These are phyloP conservation scores for Cephalopterus ornatus DNA, from an alignment of 2,113 vertebrate species.

Conservation along the genomic window DNA sequence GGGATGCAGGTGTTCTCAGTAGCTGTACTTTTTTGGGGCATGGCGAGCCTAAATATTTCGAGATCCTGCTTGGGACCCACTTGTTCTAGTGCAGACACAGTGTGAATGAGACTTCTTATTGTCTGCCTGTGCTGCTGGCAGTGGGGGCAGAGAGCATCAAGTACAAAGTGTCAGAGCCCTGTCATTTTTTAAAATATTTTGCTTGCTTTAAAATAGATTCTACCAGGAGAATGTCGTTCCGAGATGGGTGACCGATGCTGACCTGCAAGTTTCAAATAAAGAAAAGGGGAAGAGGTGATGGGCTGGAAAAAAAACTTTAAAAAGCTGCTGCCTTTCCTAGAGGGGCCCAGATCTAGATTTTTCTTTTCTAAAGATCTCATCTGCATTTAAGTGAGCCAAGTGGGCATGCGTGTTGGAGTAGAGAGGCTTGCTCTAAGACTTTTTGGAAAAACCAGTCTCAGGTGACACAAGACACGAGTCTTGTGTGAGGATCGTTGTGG, in stretches of 20 bases:
- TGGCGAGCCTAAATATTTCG: not conserved
- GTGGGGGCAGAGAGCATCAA: not conserved
- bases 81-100: not conserved
- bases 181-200: not conserved
- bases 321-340: not conserved
- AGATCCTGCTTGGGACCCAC: fast-evolving
- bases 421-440: not conserved
- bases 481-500: not conserved
- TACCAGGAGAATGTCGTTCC: not conserved
- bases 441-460: not conserved
- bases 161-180: not conserved
- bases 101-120: not conserved
- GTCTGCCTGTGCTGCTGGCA: not conserved
- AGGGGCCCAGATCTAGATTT: not conserved
- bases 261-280: not conserved
- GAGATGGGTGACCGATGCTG: not conserved
- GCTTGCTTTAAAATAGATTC: not conserved
- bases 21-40: not conserved
- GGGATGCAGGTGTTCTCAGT: not conserved
- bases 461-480: not conserved
- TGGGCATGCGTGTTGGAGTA: not conserved
- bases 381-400: not conserved
- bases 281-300: not conserved
- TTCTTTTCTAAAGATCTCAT: not conserved
- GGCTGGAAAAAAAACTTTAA: not conserved